Evolutionary conservation across 1,140 invertebrate species (phyloP).

Genomic region (Ostrea edulis): DNA sequence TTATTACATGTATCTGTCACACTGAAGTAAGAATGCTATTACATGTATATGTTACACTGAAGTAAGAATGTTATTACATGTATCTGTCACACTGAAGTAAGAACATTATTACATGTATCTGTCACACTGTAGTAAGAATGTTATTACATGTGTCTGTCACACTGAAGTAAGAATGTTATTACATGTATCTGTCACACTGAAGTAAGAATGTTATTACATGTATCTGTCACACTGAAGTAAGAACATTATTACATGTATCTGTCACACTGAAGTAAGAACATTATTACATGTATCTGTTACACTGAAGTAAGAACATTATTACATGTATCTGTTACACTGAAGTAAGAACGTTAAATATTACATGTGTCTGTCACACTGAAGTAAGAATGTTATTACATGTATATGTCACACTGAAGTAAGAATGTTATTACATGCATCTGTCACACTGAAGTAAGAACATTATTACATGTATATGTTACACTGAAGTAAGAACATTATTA

Average conservation of each 20-base stretch:
- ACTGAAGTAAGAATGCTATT: conserved; percentile 80
- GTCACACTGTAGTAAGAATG: conserved; percentile 85
- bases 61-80: conserved; percentile 64
- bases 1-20: conserved; percentile 82
- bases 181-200: conserved; percentile 85
- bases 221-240: conserved; percentile 85
- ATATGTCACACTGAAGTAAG: conserved; percentile 85
- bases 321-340: conserved; percentile 85
- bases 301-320: conserved; percentile 80
- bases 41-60: conserved; percentile 85
- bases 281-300: conserved; percentile 82
- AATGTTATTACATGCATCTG: conserved; percentile 72
- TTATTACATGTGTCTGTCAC: conserved; percentile 82
- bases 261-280: conserved; percentile 85
- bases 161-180: conserved; percentile 80
- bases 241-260: conserved; percentile 24
- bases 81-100: conserved; percentile 85
- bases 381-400: conserved; percentile 63
- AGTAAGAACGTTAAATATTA: conserved; percentile 68
- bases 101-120: conserved; percentile 24
- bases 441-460: conserved; percentile 84
- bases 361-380: conserved; percentile 85
- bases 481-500: conserved; percentile 80
- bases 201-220: conserved; percentile 64
- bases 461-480: conserved; percentile 82